Evolutionary conservation across 2,888 invertebrate species (phyloP).

Genomic region (Isoperla grammatica): DNA sequence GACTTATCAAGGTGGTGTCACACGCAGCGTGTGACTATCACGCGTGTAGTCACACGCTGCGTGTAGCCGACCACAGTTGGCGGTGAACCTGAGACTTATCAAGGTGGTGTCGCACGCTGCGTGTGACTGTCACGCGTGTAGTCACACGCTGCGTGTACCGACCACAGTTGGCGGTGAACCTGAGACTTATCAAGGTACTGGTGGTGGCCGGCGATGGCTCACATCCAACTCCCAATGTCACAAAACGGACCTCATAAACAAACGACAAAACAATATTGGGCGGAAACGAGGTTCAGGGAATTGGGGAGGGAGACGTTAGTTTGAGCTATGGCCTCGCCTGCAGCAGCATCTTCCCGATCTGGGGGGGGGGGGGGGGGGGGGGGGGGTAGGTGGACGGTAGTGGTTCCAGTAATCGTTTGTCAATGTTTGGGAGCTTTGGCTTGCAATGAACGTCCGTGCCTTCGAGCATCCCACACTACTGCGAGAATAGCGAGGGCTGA

Average conservation of each 20-base stretch:
- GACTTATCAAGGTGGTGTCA: too few relatives aligned
- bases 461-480: neutral
- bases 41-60: too few relatives aligned
- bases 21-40: too few relatives aligned
- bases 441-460: conserved; percentile 1
- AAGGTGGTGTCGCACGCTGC: too few relatives aligned
- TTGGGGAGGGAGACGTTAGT: conserved; percentile 14
- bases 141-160: too few relatives aligned
- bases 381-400: neutral
- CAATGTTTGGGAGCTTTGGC: conserved; percentile 6
- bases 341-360: conserved; percentile 8
- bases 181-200: too few relatives aligned
- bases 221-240: conserved; percentile 22
- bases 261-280: conserved; percentile 30
- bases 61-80: too few relatives aligned
- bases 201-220: conserved; percentile 1
- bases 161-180: too few relatives aligned
- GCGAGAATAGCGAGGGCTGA: neutral
- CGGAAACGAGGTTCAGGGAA: conserved; percentile 20
- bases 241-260: conserved; percentile 29
- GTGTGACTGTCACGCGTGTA: too few relatives aligned
- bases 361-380: neutral
- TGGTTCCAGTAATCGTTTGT: neutral
- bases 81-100: too few relatives aligned
- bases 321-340: conserved; percentile 2